Conservation (phyloP, 2,888 invertebrate genomes). For the Cerastoderma edule region DNA sequence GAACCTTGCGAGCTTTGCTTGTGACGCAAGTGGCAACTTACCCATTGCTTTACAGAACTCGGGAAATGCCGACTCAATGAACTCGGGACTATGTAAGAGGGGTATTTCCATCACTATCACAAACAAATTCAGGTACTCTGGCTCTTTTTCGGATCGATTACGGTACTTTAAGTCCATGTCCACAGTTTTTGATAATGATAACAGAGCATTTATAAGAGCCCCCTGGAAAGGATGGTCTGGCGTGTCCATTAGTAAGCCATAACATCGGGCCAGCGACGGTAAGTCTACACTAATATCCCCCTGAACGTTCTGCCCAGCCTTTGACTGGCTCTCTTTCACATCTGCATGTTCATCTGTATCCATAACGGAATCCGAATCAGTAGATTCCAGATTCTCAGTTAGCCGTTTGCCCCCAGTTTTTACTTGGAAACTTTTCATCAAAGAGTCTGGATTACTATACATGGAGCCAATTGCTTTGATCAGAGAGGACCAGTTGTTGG, state of each 20-base stretch:
- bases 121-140: slow-evolving; percentile 86
- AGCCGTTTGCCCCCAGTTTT: slow-evolving; percentile 33
- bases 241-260: slow-evolving; percentile 85
- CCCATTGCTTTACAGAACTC: slow-evolving; percentile 89
- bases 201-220: slow-evolving; percentile 90
- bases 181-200: slow-evolving; percentile 89
- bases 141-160: slow-evolving; percentile 83
- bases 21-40: slow-evolving; percentile 89
- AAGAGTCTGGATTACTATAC: slow-evolving; percentile 88
- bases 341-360: slow-evolving; percentile 96
- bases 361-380: slow-evolving; percentile 90
- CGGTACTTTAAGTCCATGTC: slow-evolving; percentile 89
- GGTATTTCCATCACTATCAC: slow-evolving; percentile 92
- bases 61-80: slow-evolving; percentile 92
- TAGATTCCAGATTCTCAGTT: slow-evolving; percentile 7
- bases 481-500: slow-evolving; percentile 89
- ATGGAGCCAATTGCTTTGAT: slow-evolving; percentile 91
- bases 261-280: slow-evolving; percentile 88
- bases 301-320: not conserved
- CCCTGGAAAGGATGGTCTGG: slow-evolving; percentile 86
- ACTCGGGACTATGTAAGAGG: slow-evolving; percentile 87
- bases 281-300: slow-evolving; percentile 79
- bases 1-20: slow-evolving; percentile 91
- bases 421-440: slow-evolving; percentile 90
- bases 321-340: slow-evolving; percentile 15